Evolutionary conservation across 2,797 vertebrate genomes (phyloP), one percentile per base, ranked within the genome.

Genomic region (Chrosomus eos): DNA sequence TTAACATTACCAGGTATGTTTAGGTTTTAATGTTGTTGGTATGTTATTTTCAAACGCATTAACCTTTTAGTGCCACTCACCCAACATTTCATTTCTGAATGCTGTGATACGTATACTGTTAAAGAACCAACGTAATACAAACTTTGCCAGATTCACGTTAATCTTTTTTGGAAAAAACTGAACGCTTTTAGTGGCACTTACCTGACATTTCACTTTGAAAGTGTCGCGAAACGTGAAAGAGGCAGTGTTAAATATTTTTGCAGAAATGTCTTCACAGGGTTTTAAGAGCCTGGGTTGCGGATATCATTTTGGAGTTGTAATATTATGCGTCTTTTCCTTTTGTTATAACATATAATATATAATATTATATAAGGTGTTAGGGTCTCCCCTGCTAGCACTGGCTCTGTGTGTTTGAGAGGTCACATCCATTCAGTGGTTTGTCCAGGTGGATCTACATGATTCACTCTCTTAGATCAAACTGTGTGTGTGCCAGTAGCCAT

Each of bases 401-500:
- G 4, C 28, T 68, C 21, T 26, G 45, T 31, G 36, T 16, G 48
- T 68, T 62, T 36, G 21, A 70, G 21, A 70, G 26, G 75, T 64
- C 48, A 75, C 11, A 21, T 48, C 4, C 66, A 53, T 68, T 76
- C 40, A 77, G 31, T 6, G 60, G 48, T 71, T 79, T 82, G 76
- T 70, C 68, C 82, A 78, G 87, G 85, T 85, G 70, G 85, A 77
- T 78, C n/a, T 82, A 33, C 60, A 53, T 16, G 72, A 80, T 85
- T 53, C 11, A 67, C 48, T 55, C 43, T 73, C 73, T 84, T 78
- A 71, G 36, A 81, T 86, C 73, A 66, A 33, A 82, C 74, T 87
- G 82, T 86, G 76, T 83, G 83, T 85, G 84, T 83, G 82, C 77
- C 40, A 74, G 83, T 26, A 83, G 81, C 82, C 86, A 87, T 87